Evolutionary conservation across 2,888 invertebrate species (phyloP).

Genomic region (Chelonus formosanus): DNA sequence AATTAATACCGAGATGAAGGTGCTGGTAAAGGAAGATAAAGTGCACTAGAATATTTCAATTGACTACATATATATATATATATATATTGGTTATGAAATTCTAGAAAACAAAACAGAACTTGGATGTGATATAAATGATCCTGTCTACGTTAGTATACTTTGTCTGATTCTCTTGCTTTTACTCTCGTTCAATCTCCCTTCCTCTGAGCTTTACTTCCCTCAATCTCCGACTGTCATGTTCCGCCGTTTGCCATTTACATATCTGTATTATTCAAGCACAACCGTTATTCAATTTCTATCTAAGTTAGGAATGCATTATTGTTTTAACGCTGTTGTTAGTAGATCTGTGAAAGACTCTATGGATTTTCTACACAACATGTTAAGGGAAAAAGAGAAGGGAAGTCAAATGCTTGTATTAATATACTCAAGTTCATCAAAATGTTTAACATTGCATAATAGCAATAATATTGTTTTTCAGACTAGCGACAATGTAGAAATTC

Average conservation of each 20-base stretch:
- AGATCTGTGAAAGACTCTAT: constrained; percentile 11
- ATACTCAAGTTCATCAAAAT: no score
- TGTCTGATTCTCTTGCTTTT: constrained; percentile 25
- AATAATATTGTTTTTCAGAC: no score
- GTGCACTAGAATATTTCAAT: not conserved
- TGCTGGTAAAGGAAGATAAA: not conserved
- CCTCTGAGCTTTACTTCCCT: constrained; percentile 12
- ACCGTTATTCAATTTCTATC: constrained; percentile 61
- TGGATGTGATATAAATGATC: constrained; percentile 61
- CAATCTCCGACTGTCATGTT: constrained; percentile 33
- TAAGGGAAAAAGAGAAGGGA: no score
- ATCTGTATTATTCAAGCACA: constrained; percentile 62
- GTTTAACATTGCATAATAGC: no score
- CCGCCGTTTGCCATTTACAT: constrained; percentile 56
- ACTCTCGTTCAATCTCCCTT: constrained; percentile 16
- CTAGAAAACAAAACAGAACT: constrained; percentile 8
- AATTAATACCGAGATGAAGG: not conserved
- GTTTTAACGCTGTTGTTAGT: constrained; percentile 45
- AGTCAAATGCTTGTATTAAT: no score
- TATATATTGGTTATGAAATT: constrained; percentile 12
- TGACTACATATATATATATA: not conserved
- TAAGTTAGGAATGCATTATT: constrained; percentile 58
- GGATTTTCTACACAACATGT: constrained; percentile 3
- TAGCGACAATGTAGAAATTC: no score
- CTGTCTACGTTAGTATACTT: constrained; percentile 46